Percentiles rank a stretch among this genome's conserved stretches.
These are phyloP conservation scores for Redunca redunca DNA, from an alignment of 2,113 vertebrate genomes.

Conservation along the genomic window DNA sequence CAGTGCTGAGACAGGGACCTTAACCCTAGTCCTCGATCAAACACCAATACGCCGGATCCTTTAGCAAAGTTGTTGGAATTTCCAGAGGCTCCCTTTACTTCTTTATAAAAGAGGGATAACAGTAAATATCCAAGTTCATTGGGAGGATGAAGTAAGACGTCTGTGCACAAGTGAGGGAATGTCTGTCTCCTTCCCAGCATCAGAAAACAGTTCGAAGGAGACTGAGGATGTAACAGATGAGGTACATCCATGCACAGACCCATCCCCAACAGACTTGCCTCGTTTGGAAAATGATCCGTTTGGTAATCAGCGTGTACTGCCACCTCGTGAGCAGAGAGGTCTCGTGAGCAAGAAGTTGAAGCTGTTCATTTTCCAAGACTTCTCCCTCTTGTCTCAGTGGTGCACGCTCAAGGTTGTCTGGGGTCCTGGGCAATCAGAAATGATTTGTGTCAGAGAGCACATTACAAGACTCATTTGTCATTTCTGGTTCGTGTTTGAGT, in stretches of 20 bases:
- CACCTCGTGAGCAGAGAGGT: not conserved
- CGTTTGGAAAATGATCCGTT: not conserved
- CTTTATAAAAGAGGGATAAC: not conserved
- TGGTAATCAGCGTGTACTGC: slow-evolving; percentile 18
- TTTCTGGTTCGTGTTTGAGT: slow-evolving; percentile 43
- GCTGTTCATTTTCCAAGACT: slow-evolving; percentile 46
- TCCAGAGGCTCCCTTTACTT: not conserved
- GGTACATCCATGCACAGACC: not conserved
- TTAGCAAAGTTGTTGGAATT: not conserved
- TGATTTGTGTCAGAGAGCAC: slow-evolving; percentile 71
- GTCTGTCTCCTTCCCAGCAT: not conserved
- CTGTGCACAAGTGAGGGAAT: not conserved
- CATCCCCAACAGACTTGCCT: not conserved
- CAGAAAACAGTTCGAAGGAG: not conserved
- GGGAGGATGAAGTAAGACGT: not conserved
- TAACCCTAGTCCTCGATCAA: not conserved
- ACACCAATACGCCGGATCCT: not conserved
- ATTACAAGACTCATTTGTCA: slow-evolving; percentile 72
- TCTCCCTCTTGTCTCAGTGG: slow-evolving; percentile 12
- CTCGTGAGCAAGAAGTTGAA: not conserved
- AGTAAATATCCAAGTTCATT: not conserved
- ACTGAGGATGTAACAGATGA: not conserved
- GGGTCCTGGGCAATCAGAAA: slow-evolving; percentile 68
- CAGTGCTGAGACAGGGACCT: not conserved
- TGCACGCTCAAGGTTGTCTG: slow-evolving; percentile 53